Conservation (phyloP, 1,140 invertebrate species). For the Panagrolaimus sp. region DNA sequence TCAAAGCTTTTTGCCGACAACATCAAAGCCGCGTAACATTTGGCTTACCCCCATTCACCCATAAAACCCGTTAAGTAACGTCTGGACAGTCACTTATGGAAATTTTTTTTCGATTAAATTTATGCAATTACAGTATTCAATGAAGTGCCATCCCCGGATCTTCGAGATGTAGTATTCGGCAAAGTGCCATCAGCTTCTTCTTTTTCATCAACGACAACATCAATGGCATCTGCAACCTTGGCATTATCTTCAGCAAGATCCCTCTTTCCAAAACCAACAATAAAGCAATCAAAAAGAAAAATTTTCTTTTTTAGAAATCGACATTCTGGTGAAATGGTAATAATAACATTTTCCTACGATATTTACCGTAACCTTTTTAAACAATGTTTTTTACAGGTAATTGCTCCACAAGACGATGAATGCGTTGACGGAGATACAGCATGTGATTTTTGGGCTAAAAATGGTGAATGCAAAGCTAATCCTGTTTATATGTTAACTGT, state of each 20-base stretch:
- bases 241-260: neutral
- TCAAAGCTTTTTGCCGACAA: neutral
- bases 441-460: slow-evolving; percentile 8
- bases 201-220: neutral
- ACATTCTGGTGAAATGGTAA: neutral
- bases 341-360: too few species aligned
- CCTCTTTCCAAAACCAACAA: neutral
- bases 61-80: too few species aligned
- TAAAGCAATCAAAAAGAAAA: neutral
- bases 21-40: neutral
- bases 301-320: slow-evolving; percentile 9
- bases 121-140: neutral
- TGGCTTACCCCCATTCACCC: too few species aligned
- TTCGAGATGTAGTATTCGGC: neutral
- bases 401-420: neutral
- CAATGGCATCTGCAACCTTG: neutral
- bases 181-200: neutral
- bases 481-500: slow-evolving; percentile 5
- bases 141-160: neutral
- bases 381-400: neutral
- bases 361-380: neutral
- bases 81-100: too few species aligned
- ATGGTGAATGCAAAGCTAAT: slow-evolving; percentile 9
- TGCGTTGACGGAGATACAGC: slow-evolving; percentile 1
- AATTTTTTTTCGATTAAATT: neutral